Base-by-base conservation (phyloP, 2,888 invertebrate species). In the Cordilura impudica region DNA sequence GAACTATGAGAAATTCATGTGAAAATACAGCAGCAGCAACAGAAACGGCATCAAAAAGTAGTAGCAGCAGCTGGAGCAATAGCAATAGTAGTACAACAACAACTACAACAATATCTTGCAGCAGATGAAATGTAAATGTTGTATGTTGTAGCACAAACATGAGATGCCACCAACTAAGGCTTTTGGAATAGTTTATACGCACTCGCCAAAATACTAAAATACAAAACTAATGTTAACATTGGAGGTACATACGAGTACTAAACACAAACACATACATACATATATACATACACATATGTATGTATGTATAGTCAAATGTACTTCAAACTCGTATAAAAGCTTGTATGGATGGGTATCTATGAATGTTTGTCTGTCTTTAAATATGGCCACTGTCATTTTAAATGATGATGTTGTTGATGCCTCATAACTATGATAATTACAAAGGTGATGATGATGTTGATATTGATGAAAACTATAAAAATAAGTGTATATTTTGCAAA, bases 1-100 rank as follows among this genome's bases (percentile, higher is more conserved):
- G 54, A 79, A 79, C 79, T 79, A 71, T 74, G 66, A 79, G 79
- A 79, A 79, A 79, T 71, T 71, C 74, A 79, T 71, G 49, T 66
- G 78, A 70, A 78, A 65, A 39, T 69, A 58, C 58, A 71, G 45
- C 43, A 66, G 45, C 23, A 51, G 61, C 47, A 66, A 4, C 47
- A 67, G 16, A 39, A 53, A 51, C 47, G 51, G 56, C 53, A 56
- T 29, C 47, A 75, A 63, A 49, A 56, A 73, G 56, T 51, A 49
- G 21, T 35, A 66, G n/a, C 74, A 61, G 8, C 66, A 53, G 18
- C 65, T 70, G 19, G 56, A 51, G 47, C 54, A 75, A 60, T 21
- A 39, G 65, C 67, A 69, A 47, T 47, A 53, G 43, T 56, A 60
- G 26, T 35, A 35, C 26, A 47, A 16, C 16, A 53, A 31, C 18